Conservation (phyloP, 1,140 invertebrate species). For the Heliconius nattereri region DNA sequence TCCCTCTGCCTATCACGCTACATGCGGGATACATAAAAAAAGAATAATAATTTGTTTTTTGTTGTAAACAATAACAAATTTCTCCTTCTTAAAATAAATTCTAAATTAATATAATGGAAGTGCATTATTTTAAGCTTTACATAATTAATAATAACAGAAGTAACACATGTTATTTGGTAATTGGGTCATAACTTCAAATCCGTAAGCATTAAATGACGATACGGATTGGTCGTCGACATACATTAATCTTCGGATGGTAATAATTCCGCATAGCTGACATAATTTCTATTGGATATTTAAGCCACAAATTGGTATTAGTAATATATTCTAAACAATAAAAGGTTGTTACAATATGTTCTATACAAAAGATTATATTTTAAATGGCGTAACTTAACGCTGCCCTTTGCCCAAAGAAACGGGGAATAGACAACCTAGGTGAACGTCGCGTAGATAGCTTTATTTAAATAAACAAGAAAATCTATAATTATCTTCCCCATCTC, state of each 20-base stretch:
- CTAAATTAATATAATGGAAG: too few relatives aligned
- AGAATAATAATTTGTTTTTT: too few relatives aligned
- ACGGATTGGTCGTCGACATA: background rate
- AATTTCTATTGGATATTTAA: background rate
- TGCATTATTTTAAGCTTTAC: background rate
- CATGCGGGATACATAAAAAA: too few relatives aligned
- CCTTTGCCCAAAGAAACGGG: background rate
- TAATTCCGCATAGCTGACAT: conserved; percentile 12
- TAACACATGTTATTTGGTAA: background rate
- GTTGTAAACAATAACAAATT: too few relatives aligned
- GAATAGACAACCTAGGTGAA: too few relatives aligned
- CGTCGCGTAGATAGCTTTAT: too few relatives aligned
- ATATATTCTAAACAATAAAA: too few relatives aligned
- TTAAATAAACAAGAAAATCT: conserved; percentile 1
- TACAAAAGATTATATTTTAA: background rate
- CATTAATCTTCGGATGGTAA: background rate
- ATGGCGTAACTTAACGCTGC: background rate
- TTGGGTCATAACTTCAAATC: background rate
- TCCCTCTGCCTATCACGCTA: too few relatives aligned
- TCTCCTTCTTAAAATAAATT: too few relatives aligned
- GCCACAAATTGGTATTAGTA: background rate
- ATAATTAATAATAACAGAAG: background rate
- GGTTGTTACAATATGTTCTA: too few relatives aligned
- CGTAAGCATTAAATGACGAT: background rate
- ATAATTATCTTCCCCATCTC: background rate